Evolutionary conservation across 2,888 invertebrate species (phyloP).

Genomic region (Agrotis exclamationis): DNA sequence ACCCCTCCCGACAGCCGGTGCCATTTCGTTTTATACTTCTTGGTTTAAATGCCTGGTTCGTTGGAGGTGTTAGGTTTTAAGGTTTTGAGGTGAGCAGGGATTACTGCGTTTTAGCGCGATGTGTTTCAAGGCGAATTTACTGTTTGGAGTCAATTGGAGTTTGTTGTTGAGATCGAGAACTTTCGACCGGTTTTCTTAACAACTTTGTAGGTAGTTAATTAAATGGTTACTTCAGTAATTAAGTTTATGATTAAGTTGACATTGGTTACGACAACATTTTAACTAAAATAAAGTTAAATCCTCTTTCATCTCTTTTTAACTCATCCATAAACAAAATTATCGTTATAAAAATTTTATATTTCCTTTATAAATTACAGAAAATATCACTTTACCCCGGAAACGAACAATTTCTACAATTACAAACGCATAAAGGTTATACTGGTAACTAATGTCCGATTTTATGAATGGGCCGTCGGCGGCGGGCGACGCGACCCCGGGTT

Average conservation of each 20-base stretch:
- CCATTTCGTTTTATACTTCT: constrained; percentile 68
- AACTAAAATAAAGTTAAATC: constrained; percentile 10
- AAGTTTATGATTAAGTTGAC: constrained; percentile 15
- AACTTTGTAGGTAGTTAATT: constrained; percentile 14
- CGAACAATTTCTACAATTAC: constrained; percentile 35
- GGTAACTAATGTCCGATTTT: constrained; percentile 43
- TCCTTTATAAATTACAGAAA: constrained; percentile 14
- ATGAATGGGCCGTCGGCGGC: constrained; percentile 56
- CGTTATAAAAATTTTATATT: constrained; percentile 3
- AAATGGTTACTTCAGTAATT: constrained; percentile 18
- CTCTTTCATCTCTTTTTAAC: constrained; percentile 15
- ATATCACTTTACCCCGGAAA: constrained; percentile 42
- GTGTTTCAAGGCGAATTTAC: background rate
- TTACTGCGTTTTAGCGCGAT: constrained; percentile 33
- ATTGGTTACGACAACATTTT: constrained; percentile 4
- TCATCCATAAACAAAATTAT: constrained; percentile 12
- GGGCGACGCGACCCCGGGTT: constrained; percentile 46
- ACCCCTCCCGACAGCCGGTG: constrained; percentile 69
- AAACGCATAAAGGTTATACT: constrained; percentile 36
- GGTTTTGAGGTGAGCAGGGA: constrained; percentile 53
- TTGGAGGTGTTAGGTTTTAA: constrained; percentile 61
- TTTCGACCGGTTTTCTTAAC: background rate
- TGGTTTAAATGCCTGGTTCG: constrained; percentile 61
- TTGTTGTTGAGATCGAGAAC: background rate
- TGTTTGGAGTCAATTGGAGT: constrained; percentile 8